A percentile compares a stretch with the other conserved stretches of the same genome.
Evolutionary conservation across 1,140 invertebrate genomes (phyloP).

Genomic region (Drusus annulatus): DNA sequence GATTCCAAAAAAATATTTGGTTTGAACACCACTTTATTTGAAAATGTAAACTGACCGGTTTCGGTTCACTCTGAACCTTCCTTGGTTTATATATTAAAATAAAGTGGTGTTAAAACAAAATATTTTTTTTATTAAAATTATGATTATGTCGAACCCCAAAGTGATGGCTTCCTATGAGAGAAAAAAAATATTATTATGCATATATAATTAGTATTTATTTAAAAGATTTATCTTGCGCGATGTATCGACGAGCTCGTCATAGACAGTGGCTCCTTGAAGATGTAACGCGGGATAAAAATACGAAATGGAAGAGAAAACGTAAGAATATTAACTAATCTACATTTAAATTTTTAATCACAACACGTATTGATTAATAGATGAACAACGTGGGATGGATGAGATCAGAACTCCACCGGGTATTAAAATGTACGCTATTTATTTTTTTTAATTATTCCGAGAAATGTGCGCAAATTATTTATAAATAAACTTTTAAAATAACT

Average conservation of each 20-base stretch:
- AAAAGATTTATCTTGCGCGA: not conserved
- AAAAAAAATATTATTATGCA: no score
- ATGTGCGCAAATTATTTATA: not conserved
- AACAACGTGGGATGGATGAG: not conserved
- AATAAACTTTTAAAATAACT: not conserved
- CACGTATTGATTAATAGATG: conserved; percentile 45
- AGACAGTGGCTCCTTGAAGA: conserved; percentile 18
- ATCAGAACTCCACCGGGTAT: not conserved
- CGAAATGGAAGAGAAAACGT: conserved; percentile 30
- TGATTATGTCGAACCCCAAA: no score
- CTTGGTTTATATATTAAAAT: no score
- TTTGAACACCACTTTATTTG: no score
- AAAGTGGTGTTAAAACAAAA: no score
- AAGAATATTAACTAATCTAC: conserved; percentile 44
- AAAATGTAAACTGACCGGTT: no score
- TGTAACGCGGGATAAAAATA: conserved; percentile 15
- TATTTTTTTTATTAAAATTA: no score
- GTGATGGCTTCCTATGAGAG: no score
- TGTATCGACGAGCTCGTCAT: not conserved
- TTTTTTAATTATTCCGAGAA: not conserved
- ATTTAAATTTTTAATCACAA: conserved; percentile 52
- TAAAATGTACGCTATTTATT: not conserved
- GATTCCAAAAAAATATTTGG: no score
- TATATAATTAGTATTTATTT: no score
- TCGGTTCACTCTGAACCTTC: no score